phyloP scores from a whole-genome alignment of 2,797 vertebrate species.

The Perodicticus potto region DNA sequence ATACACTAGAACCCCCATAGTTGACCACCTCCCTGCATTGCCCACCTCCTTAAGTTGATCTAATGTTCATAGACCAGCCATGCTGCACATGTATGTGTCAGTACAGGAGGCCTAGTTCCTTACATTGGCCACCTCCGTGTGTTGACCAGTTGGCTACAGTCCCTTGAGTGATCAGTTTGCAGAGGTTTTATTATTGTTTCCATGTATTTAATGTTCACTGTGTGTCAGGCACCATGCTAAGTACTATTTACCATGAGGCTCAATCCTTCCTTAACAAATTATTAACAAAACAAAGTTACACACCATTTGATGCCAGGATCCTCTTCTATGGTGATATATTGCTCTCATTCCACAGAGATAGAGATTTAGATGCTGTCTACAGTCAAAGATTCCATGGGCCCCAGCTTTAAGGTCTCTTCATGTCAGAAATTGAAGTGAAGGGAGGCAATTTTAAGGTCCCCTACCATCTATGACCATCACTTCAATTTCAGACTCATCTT shows the following conservation, averaged over 20 bases:
- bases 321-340: background rate
- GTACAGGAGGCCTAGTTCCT: no score
- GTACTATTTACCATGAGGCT: slow-evolving; percentile 55
- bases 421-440: slow-evolving; percentile 58
- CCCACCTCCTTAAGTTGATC: no score
- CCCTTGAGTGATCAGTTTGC: no score
- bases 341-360: background rate
- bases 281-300: slow-evolving; percentile 44
- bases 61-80: no score
- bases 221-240: background rate
- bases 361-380: background rate
- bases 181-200: no score
- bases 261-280: slow-evolving; percentile 36
- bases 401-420: slow-evolving; percentile 66
- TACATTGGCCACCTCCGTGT: no score
- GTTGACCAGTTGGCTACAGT: no score
- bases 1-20: background rate
- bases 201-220: background rate
- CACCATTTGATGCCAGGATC: background rate
- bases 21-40: no score
- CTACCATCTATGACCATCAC: background rate
- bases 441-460: background rate
- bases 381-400: slow-evolving; percentile 62
- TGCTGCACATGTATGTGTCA: no score
- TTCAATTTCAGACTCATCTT: background rate